These are phyloP conservation scores for Leptoteleia sp. DNA, from an alignment of 1,140 invertebrate species.

Conservation along the genomic window DNA sequence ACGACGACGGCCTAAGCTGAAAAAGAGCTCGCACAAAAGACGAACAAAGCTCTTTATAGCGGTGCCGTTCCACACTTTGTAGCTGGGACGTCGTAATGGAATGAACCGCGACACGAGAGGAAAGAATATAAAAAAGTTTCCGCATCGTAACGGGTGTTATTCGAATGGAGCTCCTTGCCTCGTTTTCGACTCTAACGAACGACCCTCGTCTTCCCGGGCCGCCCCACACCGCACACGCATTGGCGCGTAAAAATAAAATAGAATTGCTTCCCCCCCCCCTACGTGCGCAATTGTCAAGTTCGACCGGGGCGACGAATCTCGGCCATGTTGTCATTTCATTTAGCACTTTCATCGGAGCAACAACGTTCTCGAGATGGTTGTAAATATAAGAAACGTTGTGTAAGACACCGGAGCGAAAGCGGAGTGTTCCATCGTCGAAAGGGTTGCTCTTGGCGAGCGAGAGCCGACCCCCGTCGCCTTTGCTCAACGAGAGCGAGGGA, in stretches of 20 bases:
- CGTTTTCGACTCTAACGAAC: conserved; percentile 43
- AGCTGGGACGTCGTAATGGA: conserved; percentile 50
- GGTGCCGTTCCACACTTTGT: conserved; percentile 49
- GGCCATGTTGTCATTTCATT: conserved; percentile 50
- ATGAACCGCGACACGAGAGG: conserved; percentile 37
- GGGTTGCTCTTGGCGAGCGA: too few relatives aligned
- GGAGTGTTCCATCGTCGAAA: conserved; percentile 37
- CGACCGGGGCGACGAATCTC: conserved; percentile 42
- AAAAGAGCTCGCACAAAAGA: conserved; percentile 36
- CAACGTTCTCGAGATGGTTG: conserved; percentile 49
- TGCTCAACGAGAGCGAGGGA: too few relatives aligned
- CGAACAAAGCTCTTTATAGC: conserved; percentile 50
- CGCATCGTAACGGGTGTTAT: conserved; percentile 44
- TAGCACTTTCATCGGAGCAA: conserved; percentile 54
- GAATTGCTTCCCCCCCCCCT: conserved; percentile 19
- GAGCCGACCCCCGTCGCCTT: too few relatives aligned
- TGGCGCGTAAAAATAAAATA: conserved; percentile 35
- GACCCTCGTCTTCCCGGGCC: conserved; percentile 4
- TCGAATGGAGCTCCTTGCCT: conserved; percentile 21
- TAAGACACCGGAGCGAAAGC: conserved; percentile 36
- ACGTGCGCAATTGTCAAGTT: conserved; percentile 38
- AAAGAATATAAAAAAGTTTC: conserved; percentile 54
- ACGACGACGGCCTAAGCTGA: conserved; percentile 22
- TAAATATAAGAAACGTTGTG: conserved; percentile 55
- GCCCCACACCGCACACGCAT: too few relatives aligned